Percentiles rank a stretch among this genome's conserved stretches.
Evolutionary conservation across 1,140 invertebrate species (phyloP).

Genomic region (Chrysomallon squamiferum): DNA sequence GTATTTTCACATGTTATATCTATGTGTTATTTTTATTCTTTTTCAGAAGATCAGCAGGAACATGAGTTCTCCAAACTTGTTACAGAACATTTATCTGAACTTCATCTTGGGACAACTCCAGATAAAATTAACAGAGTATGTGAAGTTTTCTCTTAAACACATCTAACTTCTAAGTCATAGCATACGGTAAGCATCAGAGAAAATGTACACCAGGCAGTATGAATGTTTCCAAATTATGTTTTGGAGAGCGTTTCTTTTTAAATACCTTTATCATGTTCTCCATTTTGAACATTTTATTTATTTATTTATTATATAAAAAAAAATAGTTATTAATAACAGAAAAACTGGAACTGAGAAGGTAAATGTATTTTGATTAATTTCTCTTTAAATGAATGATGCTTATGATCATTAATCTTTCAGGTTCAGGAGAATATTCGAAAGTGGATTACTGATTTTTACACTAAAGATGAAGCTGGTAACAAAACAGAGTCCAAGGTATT

Average conservation of each 20-base stretch:
- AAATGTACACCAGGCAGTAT: too few species aligned
- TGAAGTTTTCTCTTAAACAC: too few species aligned
- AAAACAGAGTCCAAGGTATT: conserved; percentile 27
- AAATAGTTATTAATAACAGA: too few species aligned
- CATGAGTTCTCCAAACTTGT: conserved; percentile 55
- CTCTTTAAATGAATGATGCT: too few species aligned
- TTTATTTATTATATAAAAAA: too few species aligned
- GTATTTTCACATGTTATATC: too few species aligned
- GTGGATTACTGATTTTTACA: conserved; percentile 37
- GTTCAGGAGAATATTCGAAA: conserved; percentile 39
- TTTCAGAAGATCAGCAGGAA: conserved; percentile 64
- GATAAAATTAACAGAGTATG: conserved; percentile 65
- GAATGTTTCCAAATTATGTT: not conserved
- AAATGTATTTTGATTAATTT: too few species aligned
- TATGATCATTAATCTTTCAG: conserved; percentile 21
- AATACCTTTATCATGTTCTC: not conserved
- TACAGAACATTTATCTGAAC: conserved; percentile 67
- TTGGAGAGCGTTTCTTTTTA: not conserved
- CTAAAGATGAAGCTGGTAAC: conserved; percentile 20
- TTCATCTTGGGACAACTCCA: conserved; percentile 67
- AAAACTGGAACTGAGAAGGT: too few species aligned
- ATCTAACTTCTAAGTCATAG: too few species aligned
- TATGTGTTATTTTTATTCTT: too few species aligned
- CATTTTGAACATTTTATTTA: too few species aligned
- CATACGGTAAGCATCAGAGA: too few species aligned